phyloP scores from a whole-genome alignment of 2,888 invertebrate species.

The Brachycybe producta region DNA sequence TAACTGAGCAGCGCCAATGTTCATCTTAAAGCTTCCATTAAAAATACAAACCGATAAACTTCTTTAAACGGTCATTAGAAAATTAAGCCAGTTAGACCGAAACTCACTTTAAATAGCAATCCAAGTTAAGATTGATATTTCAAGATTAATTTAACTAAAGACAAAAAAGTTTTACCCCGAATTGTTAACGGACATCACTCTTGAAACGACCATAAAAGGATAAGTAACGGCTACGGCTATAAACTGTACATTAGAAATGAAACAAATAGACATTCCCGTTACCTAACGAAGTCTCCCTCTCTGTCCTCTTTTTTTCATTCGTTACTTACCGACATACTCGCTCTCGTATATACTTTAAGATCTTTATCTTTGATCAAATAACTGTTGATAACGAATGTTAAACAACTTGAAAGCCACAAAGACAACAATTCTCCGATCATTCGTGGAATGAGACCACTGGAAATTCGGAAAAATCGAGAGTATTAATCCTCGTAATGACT shows the following conservation, averaged over 20 bases:
- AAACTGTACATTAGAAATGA: slow-evolving; percentile 46
- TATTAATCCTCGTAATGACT: neutral
- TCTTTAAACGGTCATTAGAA: too few species aligned
- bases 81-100: too few species aligned
- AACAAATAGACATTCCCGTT: slow-evolving; percentile 10
- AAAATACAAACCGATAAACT: too few species aligned
- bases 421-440: slow-evolving; percentile 69
- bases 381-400: slow-evolving; percentile 64
- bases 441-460: slow-evolving; percentile 74
- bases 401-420: slow-evolving; percentile 58
- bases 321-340: slow-evolving; percentile 47
- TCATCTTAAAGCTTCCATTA: too few species aligned
- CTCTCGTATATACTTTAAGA: slow-evolving; percentile 42
- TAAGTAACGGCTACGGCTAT: slow-evolving; percentile 75
- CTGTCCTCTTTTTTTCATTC: too few species aligned
- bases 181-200: slow-evolving; percentile 76
- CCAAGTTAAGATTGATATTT: too few species aligned
- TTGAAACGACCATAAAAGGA: slow-evolving; percentile 79
- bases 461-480: slow-evolving; percentile 42
- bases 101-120: too few species aligned
- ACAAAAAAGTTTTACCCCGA: slow-evolving; percentile 43
- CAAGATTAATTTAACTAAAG: slow-evolving; percentile 15
- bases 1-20: too few species aligned
- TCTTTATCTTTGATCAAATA: slow-evolving; percentile 63
- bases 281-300: slow-evolving; percentile 29